These are phyloP conservation scores for Oceanites oceanicus DNA, from an alignment of 2,113 vertebrate species.

Conservation along the genomic window DNA sequence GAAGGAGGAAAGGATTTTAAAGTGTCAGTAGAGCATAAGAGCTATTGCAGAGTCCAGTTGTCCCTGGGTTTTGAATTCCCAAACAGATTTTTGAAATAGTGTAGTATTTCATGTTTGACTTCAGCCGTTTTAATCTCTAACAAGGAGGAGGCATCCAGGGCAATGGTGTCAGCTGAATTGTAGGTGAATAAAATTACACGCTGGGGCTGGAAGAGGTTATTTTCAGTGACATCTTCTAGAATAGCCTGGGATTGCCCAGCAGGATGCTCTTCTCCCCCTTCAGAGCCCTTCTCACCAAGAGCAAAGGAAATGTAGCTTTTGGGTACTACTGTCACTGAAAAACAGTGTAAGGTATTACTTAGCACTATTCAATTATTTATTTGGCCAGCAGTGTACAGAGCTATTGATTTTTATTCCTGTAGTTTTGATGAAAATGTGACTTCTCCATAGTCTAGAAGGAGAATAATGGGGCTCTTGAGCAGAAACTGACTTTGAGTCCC, in stretches of 20 bases:
- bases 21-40: not conserved
- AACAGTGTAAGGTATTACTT: not conserved
- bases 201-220: not conserved
- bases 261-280: not conserved
- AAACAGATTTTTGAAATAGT: not conserved
- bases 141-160: not conserved
- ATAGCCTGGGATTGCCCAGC: not conserved
- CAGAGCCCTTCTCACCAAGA: not conserved
- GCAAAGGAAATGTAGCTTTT: not conserved
- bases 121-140: not conserved
- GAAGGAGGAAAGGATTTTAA: not conserved
- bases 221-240: not conserved
- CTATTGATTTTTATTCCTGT: not conserved
- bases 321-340: not conserved
- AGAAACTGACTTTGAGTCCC: not conserved
- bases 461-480: not conserved
- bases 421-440: not conserved
- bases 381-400: not conserved
- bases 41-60: not conserved
- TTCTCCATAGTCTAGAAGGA: not conserved
- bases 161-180: not conserved
- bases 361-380: not conserved
- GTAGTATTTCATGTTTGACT: not conserved
- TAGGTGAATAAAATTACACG: not conserved
- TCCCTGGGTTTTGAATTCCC: not conserved